These are phyloP conservation scores for Synanthedon formicaeformis DNA, from an alignment of 2,888 invertebrate genomes.

Conservation along the genomic window DNA sequence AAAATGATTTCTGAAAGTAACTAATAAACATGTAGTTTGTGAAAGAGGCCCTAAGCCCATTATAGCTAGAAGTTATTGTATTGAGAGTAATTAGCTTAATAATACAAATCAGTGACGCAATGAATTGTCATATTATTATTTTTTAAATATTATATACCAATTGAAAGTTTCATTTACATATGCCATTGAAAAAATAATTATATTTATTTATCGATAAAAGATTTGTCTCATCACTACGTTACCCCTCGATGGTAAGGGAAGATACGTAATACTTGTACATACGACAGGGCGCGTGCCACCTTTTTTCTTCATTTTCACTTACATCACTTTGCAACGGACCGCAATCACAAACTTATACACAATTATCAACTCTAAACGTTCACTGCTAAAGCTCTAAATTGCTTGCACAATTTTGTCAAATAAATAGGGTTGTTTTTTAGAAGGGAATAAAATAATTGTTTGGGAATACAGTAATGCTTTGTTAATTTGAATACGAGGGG, in stretches of 20 bases:
- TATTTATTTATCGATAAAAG: constrained; percentile 6
- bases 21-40: no score
- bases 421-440: constrained; percentile 25
- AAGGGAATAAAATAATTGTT: constrained; percentile 52
- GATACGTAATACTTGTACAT: constrained; percentile 53
- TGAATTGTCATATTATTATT: no score
- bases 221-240: constrained; percentile 24
- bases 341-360: constrained; percentile 2
- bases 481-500: constrained; percentile 64
- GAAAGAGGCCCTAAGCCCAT: no score
- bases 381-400: constrained; percentile 4
- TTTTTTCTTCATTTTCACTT: constrained; percentile 61
- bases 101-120: no score
- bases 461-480: constrained; percentile 62
- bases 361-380: constrained; percentile 11
- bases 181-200: no score
- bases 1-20: no score
- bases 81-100: no score
- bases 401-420: background rate
- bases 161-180: no score
- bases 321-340: constrained; percentile 34
- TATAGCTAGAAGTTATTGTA: no score
- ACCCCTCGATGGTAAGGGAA: constrained; percentile 57
- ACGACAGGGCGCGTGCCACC: constrained; percentile 62
- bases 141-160: no score